These are phyloP conservation scores for Lagria hirta DNA, from an alignment of 2,888 invertebrate genomes.

Conservation along the genomic window DNA sequence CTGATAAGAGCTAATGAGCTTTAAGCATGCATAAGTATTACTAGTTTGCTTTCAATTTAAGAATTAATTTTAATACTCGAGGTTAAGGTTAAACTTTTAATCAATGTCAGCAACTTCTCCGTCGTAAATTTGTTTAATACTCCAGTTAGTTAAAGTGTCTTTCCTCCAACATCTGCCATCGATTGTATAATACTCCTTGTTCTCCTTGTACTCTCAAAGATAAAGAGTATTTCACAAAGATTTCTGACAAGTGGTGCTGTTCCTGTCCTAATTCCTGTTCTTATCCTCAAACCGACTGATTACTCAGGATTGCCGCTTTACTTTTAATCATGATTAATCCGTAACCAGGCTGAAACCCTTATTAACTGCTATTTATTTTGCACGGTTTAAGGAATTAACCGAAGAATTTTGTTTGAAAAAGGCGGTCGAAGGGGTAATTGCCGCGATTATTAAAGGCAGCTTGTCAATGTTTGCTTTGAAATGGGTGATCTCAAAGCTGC, in stretches of 20 bases:
- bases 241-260: constrained; percentile 13
- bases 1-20: too few relatives aligned
- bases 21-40: too few relatives aligned
- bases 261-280: constrained; percentile 13
- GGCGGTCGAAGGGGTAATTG: constrained; percentile 16
- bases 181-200: constrained; percentile 9
- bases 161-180: constrained; percentile 16
- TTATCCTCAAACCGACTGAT: constrained; percentile 23
- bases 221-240: too few relatives aligned
- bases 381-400: constrained; percentile 21
- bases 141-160: too few relatives aligned
- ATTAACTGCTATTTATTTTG: constrained; percentile 34
- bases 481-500: constrained; percentile 12
- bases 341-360: constrained; percentile 31
- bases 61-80: too few relatives aligned
- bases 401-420: constrained; percentile 11
- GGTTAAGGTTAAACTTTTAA: too few relatives aligned
- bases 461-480: constrained; percentile 26
- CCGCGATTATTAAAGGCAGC: constrained; percentile 23
- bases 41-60: too few relatives aligned
- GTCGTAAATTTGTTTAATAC: too few relatives aligned
- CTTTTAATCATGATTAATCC: constrained; percentile 37
- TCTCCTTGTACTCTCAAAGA: too few relatives aligned
- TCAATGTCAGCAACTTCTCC: too few relatives aligned
- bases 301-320: constrained; percentile 31